phyloP scores from a whole-genome alignment of 1,140 invertebrate species.

The Drosophila oshimai region DNA sequence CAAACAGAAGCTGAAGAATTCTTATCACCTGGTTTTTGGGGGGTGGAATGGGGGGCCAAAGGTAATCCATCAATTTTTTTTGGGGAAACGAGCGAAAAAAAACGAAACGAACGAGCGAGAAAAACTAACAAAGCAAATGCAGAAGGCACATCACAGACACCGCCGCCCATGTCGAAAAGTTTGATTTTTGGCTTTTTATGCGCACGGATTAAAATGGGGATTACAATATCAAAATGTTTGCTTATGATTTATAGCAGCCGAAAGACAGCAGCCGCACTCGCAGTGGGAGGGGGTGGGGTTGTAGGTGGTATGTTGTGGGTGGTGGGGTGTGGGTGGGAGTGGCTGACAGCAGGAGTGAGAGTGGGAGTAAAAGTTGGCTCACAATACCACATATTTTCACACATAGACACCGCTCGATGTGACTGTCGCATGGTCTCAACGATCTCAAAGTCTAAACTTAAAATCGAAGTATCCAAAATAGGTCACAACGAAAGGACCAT shows the following conservation, averaged over 20 bases:
- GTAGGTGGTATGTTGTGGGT: constrained; percentile 1
- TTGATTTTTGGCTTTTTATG: constrained; percentile 82
- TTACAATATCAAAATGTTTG: constrained; percentile 82
- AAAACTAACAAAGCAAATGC: constrained; percentile 59
- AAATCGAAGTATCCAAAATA: not conserved
- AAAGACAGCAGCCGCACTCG: constrained; percentile 54
- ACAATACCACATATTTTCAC: constrained; percentile 34
- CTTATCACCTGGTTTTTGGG: constrained; percentile 48
- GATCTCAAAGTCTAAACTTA: not conserved
- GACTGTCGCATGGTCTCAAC: not conserved
- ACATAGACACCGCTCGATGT: constrained; percentile 26
- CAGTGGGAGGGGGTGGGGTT: not conserved
- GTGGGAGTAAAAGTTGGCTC: constrained; percentile 29
- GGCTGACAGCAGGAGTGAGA: constrained; percentile 29
- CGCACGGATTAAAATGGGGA: constrained; percentile 82
- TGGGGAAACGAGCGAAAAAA: constrained; percentile 52
- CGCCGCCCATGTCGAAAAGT: constrained; percentile 81
- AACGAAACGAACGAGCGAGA: constrained; percentile 34
- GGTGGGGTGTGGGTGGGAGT: constrained; percentile 4
- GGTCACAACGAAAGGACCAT: not conserved
- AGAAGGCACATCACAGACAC: constrained; percentile 72
- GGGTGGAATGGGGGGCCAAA: constrained; percentile 26
- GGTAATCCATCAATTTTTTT: constrained; percentile 79
- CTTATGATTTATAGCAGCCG: constrained; percentile 79
- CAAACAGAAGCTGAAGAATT: constrained; percentile 22